phyloP scores from a whole-genome alignment of 1,140 invertebrate species.

The Acromyrmex charruanus region DNA sequence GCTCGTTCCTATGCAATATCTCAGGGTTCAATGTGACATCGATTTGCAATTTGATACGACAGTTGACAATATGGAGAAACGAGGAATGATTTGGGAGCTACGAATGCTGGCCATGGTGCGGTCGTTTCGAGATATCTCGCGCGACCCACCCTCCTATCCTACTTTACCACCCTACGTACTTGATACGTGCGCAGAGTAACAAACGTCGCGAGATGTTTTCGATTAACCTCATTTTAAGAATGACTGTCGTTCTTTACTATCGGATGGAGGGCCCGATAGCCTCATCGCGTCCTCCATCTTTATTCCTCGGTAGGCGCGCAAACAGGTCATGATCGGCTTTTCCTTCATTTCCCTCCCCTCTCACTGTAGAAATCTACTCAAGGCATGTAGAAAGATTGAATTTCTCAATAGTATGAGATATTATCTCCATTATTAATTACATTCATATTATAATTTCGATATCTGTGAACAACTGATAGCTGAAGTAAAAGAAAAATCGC shows the following conservation, averaged over 20 bases:
- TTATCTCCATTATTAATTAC: conserved; percentile 24
- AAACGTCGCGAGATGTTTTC: conserved; percentile 70
- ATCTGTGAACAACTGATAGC: neutral
- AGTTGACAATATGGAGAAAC: conserved; percentile 65
- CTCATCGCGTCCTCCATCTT: conserved; percentile 71
- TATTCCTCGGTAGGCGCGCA: conserved; percentile 66
- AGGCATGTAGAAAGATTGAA: conserved; percentile 40
- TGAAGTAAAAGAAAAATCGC: neutral
- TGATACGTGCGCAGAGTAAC: conserved; percentile 66
- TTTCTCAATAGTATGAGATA: neutral
- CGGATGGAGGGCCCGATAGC: conserved; percentile 69
- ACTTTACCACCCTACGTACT: conserved; percentile 1
- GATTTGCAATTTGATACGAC: conserved; percentile 71
- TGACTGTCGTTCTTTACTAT: conserved; percentile 66
- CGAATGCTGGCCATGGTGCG: conserved; percentile 43
- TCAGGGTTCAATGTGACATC: conserved; percentile 67
- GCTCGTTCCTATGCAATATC: conserved; percentile 46
- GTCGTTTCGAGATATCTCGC: conserved; percentile 69
- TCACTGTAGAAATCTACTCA: conserved; percentile 13
- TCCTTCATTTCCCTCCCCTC: conserved; percentile 7
- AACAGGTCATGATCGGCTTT: conserved; percentile 69
- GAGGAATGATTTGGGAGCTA: conserved; percentile 70
- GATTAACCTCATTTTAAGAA: conserved; percentile 78
- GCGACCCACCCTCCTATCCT: neutral
- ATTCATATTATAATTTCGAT: neutral